Conservation (phyloP, 2,797 vertebrate species). For the Protosalanx chinensis region DNA sequence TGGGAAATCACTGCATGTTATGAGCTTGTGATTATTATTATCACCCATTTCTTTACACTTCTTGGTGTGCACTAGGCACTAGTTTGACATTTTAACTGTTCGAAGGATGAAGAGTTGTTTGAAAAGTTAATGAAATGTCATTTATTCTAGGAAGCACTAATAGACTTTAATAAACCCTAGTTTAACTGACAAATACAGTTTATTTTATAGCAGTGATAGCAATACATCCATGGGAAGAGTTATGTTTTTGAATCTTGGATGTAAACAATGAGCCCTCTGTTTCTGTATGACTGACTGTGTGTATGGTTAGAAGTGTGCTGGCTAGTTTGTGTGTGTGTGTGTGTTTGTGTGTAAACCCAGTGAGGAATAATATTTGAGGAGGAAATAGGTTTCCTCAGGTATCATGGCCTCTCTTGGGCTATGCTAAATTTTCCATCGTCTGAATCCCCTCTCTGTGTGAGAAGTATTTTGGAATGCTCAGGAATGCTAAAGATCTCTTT, state of each 20-base stretch:
- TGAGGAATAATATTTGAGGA: conserved; percentile 62
- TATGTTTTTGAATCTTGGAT: conserved; percentile 11
- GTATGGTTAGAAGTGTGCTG: not conserved
- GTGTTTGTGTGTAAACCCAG: conserved; percentile 8
- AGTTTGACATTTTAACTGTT: too few relatives aligned
- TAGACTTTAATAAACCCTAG: too few relatives aligned
- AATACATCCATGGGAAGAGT: conserved; percentile 10
- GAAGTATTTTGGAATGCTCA: conserved; percentile 42
- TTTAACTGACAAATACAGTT: too few relatives aligned
- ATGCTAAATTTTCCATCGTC: conserved; percentile 30
- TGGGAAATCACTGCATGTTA: not conserved
- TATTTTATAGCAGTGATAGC: conserved; percentile 5
- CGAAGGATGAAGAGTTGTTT: too few relatives aligned
- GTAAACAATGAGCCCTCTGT: conserved; percentile 55
- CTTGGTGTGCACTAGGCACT: not conserved
- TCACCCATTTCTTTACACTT: not conserved
- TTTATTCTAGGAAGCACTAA: too few relatives aligned
- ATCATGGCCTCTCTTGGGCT: conserved; percentile 46
- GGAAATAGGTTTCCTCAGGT: conserved; percentile 54
- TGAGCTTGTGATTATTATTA: not conserved
- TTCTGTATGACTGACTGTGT: not conserved
- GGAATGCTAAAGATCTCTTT: conserved; percentile 45
- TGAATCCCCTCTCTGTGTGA: conserved; percentile 74
- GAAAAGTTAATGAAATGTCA: too few relatives aligned
- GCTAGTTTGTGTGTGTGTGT: conserved; percentile 3